These are phyloP conservation scores for Drosophila picticornis DNA, from an alignment of 2,888 invertebrate genomes.

Conservation along the genomic window DNA sequence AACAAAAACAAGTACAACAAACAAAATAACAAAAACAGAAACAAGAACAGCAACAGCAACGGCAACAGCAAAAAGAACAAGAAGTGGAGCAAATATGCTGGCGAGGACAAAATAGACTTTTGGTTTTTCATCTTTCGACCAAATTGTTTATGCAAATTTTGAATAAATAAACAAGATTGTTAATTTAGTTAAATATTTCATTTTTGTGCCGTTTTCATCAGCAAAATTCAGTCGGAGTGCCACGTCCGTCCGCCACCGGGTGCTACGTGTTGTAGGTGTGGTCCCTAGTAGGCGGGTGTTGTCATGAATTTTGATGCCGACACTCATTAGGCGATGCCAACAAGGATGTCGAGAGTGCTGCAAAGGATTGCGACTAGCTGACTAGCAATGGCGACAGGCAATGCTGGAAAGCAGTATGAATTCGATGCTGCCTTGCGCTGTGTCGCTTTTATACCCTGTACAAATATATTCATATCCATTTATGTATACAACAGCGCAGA, in stretches of 20 bases:
- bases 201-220: constrained; percentile 82
- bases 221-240: constrained; percentile 55
- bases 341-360: constrained; percentile 53
- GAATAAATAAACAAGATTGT: constrained; percentile 82
- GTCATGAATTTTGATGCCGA: constrained; percentile 78
- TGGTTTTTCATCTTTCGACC: constrained; percentile 80
- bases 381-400: constrained; percentile 2
- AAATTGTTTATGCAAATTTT: constrained; percentile 82
- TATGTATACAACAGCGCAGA: not conserved
- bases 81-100: constrained; percentile 35
- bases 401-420: constrained; percentile 23
- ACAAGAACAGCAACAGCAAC: constrained; percentile 1
- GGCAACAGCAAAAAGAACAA: constrained; percentile 10
- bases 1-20: constrained; percentile 29
- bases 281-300: constrained; percentile 55
- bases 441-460: constrained; percentile 4
- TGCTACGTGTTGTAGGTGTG: constrained; percentile 15
- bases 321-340: constrained; percentile 72
- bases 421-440: constrained; percentile 14
- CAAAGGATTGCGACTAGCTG: constrained; percentile 71
- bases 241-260: constrained; percentile 13
- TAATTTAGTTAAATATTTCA: constrained; percentile 83
- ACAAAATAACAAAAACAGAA: constrained; percentile 22
- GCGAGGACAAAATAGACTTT: constrained; percentile 71
- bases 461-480: not conserved